Conservation (phyloP, 2,113 vertebrate genomes). For the Cyphomyrus discorhynchus region DNA sequence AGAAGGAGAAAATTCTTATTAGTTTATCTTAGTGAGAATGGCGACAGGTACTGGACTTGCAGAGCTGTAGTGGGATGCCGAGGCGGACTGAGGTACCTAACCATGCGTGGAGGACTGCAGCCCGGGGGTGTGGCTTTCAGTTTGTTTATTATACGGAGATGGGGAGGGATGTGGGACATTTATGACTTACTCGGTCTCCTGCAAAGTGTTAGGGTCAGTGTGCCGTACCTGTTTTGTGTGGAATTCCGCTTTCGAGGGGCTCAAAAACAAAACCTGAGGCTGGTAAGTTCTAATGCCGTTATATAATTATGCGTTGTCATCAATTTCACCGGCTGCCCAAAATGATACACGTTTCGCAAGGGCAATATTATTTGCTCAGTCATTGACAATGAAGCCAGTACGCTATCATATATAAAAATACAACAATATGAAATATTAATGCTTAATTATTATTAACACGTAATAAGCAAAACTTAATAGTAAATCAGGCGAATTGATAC, state of each 20-base stretch:
- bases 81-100: background rate
- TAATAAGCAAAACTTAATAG: background rate
- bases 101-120: background rate
- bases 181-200: background rate
- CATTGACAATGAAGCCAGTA: background rate
- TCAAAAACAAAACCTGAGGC: background rate
- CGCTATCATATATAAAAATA: background rate
- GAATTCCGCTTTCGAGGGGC: background rate
- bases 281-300: conserved; percentile 8
- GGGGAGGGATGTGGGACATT: conserved; percentile 8
- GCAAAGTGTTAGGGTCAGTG: background rate
- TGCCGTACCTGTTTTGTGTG: background rate
- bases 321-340: background rate
- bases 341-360: background rate
- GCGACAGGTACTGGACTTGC: background rate
- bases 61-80: background rate
- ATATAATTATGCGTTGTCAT: background rate
- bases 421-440: background rate
- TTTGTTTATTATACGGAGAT: conserved; percentile 31
- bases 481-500: background rate
- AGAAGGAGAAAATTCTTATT: background rate
- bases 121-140: conserved; percentile 12
- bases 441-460: background rate
- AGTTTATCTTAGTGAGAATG: background rate
- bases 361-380: background rate